phyloP scores from a whole-genome alignment of 1,140 invertebrate genomes.

The Drosophila orena region DNA sequence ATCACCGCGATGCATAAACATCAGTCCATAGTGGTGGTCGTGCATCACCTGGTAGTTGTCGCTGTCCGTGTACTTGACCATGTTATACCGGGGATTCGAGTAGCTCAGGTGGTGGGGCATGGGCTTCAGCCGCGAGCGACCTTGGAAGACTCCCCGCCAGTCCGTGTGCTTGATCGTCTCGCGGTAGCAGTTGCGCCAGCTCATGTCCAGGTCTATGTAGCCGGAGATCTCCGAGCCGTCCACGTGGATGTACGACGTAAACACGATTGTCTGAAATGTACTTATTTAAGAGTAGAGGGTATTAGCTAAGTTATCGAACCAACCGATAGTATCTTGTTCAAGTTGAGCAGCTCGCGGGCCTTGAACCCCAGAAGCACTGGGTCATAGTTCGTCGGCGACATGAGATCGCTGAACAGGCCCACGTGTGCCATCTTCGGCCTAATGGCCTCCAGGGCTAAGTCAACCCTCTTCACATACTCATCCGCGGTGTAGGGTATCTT shows the following conservation, averaged over 20 bases:
- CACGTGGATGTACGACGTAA: constrained; percentile 38
- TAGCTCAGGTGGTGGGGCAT: constrained; percentile 67
- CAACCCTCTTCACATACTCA: constrained; percentile 52
- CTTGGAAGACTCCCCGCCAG: constrained; percentile 62
- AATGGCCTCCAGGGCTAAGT: constrained; percentile 51
- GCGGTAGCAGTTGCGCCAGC: constrained; percentile 47
- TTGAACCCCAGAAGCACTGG: constrained; percentile 65
- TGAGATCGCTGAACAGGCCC: constrained; percentile 31
- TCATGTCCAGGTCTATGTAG: constrained; percentile 75
- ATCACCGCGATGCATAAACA: constrained; percentile 79
- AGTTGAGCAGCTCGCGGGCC: constrained; percentile 59
- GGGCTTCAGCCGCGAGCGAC: constrained; percentile 44
- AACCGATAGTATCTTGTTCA: constrained; percentile 68
- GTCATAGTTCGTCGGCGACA: constrained; percentile 40
- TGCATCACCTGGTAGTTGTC: constrained; percentile 73
- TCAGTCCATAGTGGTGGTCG: constrained; percentile 58
- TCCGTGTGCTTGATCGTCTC: constrained; percentile 35
- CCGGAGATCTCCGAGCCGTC: constrained; percentile 71
- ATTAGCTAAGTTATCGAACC: not conserved
- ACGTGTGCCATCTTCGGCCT: constrained; percentile 45
- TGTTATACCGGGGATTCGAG: constrained; percentile 47
- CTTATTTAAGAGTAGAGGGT: no score
- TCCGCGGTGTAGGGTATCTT: constrained; percentile 44
- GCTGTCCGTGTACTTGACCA: constrained; percentile 50
- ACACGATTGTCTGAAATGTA: constrained; percentile 71